phyloP scores from a whole-genome alignment of 1,140 invertebrate species.

The Neelides sp. region DNA sequence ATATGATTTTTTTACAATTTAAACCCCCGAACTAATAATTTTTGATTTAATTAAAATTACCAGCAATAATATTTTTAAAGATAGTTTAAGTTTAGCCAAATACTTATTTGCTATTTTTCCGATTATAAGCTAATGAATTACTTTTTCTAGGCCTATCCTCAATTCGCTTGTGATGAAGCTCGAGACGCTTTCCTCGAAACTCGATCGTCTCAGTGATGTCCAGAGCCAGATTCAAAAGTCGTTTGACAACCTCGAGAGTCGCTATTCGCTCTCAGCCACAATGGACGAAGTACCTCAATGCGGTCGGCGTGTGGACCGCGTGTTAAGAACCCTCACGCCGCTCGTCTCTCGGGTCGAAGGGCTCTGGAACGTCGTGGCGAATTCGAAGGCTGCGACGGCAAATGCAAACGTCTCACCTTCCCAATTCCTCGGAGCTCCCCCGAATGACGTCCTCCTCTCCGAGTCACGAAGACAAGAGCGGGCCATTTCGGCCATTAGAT shows the following conservation, averaged over 20 bases:
- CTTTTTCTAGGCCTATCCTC: constrained; percentile 22
- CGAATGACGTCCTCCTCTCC: constrained; percentile 56
- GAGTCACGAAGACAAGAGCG: constrained; percentile 74
- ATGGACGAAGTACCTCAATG: constrained; percentile 30
- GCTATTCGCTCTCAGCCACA: constrained; percentile 22
- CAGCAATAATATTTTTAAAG: no score
- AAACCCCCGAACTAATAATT: no score
- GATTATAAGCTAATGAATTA: no score
- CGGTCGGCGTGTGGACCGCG: constrained; percentile 29
- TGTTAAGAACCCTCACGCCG: constrained; percentile 29
- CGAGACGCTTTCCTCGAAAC: constrained; percentile 22
- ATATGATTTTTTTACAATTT: no score
- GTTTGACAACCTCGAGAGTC: constrained; percentile 26
- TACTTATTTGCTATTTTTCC: no score
- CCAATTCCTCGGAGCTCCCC: constrained; percentile 21
- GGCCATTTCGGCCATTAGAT: constrained; percentile 72
- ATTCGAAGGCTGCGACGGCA: constrained; percentile 8
- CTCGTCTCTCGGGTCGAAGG: constrained; percentile 30
- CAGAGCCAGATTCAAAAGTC: constrained; percentile 29
- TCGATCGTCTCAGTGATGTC: constrained; percentile 16
- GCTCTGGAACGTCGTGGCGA: constrained; percentile 26
- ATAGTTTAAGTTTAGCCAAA: no score
- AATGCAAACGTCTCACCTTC: constrained; percentile 20
- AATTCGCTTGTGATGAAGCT: constrained; percentile 26
- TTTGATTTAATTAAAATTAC: no score